A percentile compares a stretch with the other conserved stretches of the same genome.
These are phyloP conservation scores for Mirounga angustirostris DNA, from an alignment of 2,113 vertebrate species.

Conservation along the genomic window DNA sequence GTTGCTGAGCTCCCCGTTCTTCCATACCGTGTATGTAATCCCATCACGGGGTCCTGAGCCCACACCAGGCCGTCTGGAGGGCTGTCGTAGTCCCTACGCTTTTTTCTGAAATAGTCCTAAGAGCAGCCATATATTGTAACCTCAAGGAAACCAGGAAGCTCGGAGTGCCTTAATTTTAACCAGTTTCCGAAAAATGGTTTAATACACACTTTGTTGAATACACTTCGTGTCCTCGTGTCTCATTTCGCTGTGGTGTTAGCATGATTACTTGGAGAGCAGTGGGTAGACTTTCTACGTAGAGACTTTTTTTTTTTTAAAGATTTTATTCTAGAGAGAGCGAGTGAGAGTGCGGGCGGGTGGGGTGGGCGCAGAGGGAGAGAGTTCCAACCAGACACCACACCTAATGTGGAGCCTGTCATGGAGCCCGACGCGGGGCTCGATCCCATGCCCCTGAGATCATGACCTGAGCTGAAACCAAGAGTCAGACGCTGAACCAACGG, in stretches of 20 bases:
- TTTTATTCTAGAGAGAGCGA: background rate
- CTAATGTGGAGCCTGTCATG: background rate
- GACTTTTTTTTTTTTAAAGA: background rate
- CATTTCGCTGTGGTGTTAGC: background rate
- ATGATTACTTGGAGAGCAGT: background rate
- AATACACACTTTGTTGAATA: background rate
- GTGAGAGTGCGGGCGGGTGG: too few species aligned
- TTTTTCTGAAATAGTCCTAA: background rate
- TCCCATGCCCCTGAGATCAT: too few species aligned
- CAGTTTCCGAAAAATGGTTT: background rate
- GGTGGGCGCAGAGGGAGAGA: background rate
- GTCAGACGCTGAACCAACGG: background rate
- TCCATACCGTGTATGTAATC: background rate
- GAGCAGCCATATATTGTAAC: background rate
- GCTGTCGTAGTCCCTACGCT: background rate
- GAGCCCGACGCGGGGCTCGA: background rate
- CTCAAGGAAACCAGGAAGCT: background rate
- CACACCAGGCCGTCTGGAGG: rapidly evolving
- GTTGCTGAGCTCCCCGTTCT: background rate
- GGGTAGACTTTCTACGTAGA: background rate
- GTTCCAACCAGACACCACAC: background rate
- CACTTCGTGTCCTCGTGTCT: background rate
- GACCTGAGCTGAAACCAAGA: background rate
- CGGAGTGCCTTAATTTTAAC: slow-evolving; percentile 75
- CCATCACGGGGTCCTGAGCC: background rate